phyloP scores from a whole-genome alignment of 2,888 invertebrate species.

The Bedellia somnulentella region DNA sequence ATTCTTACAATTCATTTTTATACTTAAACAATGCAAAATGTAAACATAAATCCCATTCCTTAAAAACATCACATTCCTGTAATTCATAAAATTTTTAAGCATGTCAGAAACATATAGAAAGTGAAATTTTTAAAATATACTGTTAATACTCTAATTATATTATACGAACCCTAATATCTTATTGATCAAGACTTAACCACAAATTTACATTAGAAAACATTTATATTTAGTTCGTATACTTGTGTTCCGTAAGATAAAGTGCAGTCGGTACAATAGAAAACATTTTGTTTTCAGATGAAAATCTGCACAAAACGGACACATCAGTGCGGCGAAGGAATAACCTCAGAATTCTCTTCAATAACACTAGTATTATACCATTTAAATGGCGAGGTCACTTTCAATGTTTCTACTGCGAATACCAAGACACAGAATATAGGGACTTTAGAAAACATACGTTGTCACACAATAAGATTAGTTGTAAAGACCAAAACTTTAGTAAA shows the following conservation, averaged over 20 bases:
- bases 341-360: constrained; percentile 6
- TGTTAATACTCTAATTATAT: too few relatives aligned
- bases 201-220: too few relatives aligned
- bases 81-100: too few relatives aligned
- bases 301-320: constrained; percentile 2
- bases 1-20: too few relatives aligned
- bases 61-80: too few relatives aligned
- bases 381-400: constrained; percentile 6
- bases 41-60: too few relatives aligned
- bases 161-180: too few relatives aligned
- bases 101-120: too few relatives aligned
- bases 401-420: constrained; percentile 9
- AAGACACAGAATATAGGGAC: constrained; percentile 4
- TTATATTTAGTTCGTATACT: too few relatives aligned
- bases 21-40: too few relatives aligned
- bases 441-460: constrained; percentile 4
- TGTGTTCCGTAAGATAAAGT: background rate
- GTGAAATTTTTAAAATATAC: too few relatives aligned
- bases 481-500: background rate
- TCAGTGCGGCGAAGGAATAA: constrained; percentile 2
- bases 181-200: too few relatives aligned
- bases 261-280: constrained; percentile 4
- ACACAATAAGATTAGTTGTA: background rate
- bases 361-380: constrained; percentile 9
- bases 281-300: constrained; percentile 10